Base-by-base conservation (phyloP, 2,797 vertebrate species). In the Menidia menidia region DNA sequence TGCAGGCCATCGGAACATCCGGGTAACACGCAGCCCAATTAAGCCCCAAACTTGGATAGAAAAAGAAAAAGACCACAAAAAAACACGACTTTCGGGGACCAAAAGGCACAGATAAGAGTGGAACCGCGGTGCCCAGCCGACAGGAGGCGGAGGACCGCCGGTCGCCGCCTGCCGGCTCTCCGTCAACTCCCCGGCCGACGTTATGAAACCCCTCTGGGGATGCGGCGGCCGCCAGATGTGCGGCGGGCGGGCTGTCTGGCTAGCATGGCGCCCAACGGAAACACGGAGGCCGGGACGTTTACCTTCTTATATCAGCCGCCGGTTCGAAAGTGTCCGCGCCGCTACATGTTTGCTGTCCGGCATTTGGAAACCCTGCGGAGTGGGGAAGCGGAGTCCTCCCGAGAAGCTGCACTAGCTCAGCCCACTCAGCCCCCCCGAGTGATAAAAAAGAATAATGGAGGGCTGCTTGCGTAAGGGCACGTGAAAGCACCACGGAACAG, bases 291-390 rank as follows among this genome's bases (percentile, higher is more conserved):
- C 44, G 2, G 4, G 2, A 8, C 56, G 30, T 80, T 25, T 76
- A 91, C 88, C 86, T 89, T 78, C 9, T 85, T 58, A 82, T 0
- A 64, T 7, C 35, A 50, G 75, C 43, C 39, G 64, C 51, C 54
- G 18, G 6, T 52, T 50, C 48, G 18, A 16, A 44, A 5, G 62
- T 18, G 42, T 48, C 2, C 30, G 32, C 14, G n/a, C 8, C 1
- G 59, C 74, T 77, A 80, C 88, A 81, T 87, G 72, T 68, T 86
- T 64, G 15, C 32, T 44, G 3, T 30, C 6, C 25, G 0, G 43
- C 55, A 54, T 75, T 33, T 55, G 44, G 59, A 33, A 39, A 10
- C 32, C 53, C 31, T n/a, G 45, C 6, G 19, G 2, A 19, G 42
- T 4, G 1, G 8, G 58, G n/a, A 16, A 15, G 41, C 10, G 10